phyloP scores from a whole-genome alignment of 2,888 invertebrate genomes.

The Brachyopa scutellaris region DNA sequence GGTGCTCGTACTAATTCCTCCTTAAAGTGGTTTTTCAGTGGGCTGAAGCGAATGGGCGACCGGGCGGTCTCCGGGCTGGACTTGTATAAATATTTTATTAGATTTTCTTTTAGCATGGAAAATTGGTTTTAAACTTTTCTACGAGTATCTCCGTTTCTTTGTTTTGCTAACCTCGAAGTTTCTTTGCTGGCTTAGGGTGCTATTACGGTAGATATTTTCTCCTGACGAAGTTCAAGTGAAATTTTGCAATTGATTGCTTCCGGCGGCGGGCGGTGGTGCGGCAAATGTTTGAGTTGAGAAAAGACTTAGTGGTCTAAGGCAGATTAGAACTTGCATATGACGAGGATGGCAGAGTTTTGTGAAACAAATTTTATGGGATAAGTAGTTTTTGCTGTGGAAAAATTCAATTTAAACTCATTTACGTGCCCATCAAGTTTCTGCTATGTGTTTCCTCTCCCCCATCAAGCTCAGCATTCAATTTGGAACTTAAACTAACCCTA shows the following conservation, averaged over 20 bases:
- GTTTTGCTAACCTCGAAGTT: conserved; percentile 35
- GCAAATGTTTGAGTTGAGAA: conserved; percentile 32
- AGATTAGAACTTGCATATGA: too few relatives aligned
- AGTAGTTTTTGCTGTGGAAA: neutral
- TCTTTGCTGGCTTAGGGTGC: neutral
- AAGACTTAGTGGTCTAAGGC: neutral
- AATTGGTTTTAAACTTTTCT: conserved; percentile 63
- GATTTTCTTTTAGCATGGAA: conserved; percentile 58
- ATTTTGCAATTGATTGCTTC: conserved; percentile 41
- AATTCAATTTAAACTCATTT: too few relatives aligned
- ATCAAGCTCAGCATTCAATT: too few relatives aligned
- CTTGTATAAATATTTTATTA: conserved; percentile 68
- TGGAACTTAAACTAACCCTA: too few relatives aligned
- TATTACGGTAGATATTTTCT: too few relatives aligned
- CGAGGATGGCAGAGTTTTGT: neutral
- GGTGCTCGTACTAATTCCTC: too few relatives aligned
- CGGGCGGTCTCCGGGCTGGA: conserved; percentile 3
- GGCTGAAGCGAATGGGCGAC: neutral
- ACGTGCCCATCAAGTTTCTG: too few relatives aligned
- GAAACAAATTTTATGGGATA: too few relatives aligned
- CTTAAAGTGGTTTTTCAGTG: conserved; percentile 39
- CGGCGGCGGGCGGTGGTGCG: conserved; percentile 5
- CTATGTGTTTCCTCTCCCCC: too few relatives aligned
- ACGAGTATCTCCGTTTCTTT: conserved; percentile 33
- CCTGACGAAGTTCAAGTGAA: conserved; percentile 43